Evolutionary conservation across 2,797 vertebrate genomes (phyloP).

Genomic region (Darevskia mixta): DNA sequence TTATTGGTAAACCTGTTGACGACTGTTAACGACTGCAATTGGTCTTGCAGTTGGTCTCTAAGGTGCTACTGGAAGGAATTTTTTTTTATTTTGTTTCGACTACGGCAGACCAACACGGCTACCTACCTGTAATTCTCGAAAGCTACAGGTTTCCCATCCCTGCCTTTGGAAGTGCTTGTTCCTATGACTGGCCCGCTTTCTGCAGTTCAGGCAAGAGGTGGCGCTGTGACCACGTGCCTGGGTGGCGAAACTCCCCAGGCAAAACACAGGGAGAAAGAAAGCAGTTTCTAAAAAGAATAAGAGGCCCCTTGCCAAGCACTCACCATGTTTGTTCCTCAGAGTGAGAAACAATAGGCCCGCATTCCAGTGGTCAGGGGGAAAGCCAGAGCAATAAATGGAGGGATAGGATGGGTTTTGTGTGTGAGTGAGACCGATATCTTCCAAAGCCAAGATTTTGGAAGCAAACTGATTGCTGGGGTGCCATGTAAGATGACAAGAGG

Average conservation of each 20-base stretch:
- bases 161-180: neutral
- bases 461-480: neutral
- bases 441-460: neutral
- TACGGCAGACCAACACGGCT: no score
- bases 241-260: no score
- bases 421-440: neutral
- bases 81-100: no score
- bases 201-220: conserved; percentile 59
- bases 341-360: conserved; percentile 52
- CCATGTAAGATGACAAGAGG: conserved; percentile 3
- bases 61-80: no score
- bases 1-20: no score
- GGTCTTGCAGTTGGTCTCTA: no score
- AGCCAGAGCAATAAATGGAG: conserved; percentile 25
- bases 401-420: neutral
- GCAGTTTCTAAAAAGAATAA: conserved; percentile 67
- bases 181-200: neutral
- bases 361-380: conserved; percentile 46
- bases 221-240: conserved; percentile 43
- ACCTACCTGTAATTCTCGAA: no score
- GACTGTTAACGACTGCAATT: no score
- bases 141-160: no score
- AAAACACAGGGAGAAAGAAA: neutral
- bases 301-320: conserved; percentile 42
- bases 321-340: neutral